Evolutionary conservation across 2,888 invertebrate species (phyloP).

Genomic region (Cryptocephalus moraei): DNA sequence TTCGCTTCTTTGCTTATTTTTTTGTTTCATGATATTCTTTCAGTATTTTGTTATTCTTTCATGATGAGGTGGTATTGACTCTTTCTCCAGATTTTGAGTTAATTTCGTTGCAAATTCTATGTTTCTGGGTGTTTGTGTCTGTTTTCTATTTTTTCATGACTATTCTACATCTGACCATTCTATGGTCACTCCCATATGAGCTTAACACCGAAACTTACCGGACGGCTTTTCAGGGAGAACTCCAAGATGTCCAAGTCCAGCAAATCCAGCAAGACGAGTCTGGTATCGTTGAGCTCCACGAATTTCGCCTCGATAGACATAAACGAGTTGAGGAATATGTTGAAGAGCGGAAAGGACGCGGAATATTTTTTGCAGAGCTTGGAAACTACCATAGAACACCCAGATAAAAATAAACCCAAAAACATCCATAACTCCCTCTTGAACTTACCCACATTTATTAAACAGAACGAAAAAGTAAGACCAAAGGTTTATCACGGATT

Average conservation of each 20-base stretch:
- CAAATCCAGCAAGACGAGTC: slow-evolving; percentile 24
- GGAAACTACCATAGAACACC: slow-evolving; percentile 46
- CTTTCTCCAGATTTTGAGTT: too few species aligned
- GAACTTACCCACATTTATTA: slow-evolving; percentile 64
- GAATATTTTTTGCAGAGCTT: slow-evolving; percentile 55
- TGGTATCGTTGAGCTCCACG: slow-evolving; percentile 33
- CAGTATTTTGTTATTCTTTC: too few species aligned
- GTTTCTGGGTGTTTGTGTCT: too few species aligned
- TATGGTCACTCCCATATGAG: too few species aligned
- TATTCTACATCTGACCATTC: too few species aligned
- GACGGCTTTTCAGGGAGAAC: slow-evolving; percentile 16
- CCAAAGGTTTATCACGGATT: too few species aligned
- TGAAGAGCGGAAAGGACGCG: slow-evolving; percentile 61
- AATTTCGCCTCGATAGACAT: slow-evolving; percentile 47
- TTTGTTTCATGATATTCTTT: too few species aligned
- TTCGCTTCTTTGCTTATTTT: too few species aligned
- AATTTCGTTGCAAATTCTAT: too few species aligned
- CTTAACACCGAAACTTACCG: too few species aligned
- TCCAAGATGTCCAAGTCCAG: slow-evolving; percentile 19
- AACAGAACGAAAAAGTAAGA: slow-evolving; percentile 55
- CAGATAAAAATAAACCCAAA: slow-evolving; percentile 39
- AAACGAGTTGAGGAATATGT: slow-evolving; percentile 55
- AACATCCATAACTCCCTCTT: slow-evolving; percentile 54
- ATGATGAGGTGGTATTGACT: too few species aligned
- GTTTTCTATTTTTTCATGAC: too few species aligned